Base-by-base conservation (phyloP, 2,113 vertebrate species). In the Phoenicopterus ruber region DNA sequence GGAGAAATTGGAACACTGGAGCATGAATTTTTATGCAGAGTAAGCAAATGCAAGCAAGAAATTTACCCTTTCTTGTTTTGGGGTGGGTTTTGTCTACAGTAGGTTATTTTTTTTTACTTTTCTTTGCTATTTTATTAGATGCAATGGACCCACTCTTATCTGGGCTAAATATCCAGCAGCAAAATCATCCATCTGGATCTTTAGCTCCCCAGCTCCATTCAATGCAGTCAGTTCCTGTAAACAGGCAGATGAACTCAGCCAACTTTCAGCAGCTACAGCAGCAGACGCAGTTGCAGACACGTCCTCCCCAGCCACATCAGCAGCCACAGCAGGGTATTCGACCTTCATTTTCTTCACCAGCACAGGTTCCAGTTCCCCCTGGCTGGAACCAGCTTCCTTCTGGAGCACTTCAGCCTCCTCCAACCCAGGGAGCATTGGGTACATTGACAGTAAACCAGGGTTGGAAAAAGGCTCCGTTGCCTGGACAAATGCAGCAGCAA, bases 341-440 rank as follows among this genome's bases (percentile, higher is more conserved):
- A 91, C 98, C 99, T 95, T 98, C 99, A 52, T 99, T 99, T 97
- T 98, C 99, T 95, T 98, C 98, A 86, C 97, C 99, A 86, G 98
- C 98, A 95, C 99, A 99, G 97, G 99, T 99, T 98, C 97, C 99
- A 90, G 98, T 98, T 91, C 98, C 99, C 91, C 98, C 99, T 94
- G 99, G 99, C 95, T 99, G 99, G 99, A 99, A 99, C 97, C 99
- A 99, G 97, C 97, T 99, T 96, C 98, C 99, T 76, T 98, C 99
- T 72, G 99, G 99, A 88, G 98, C 99, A 82, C 98, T 99, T 79
- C 99, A 99, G 96, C 98, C 98, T 96, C 98, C 98, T 76, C 98
- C 98, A 66, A 97, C 98, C 85, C 99, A 99, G 97, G 98, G 98
- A 87, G 97, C 98, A 74, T 66, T 99, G 97, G 97, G 98, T 74